A percentile compares a stretch with the other conserved stretches of the same genome.
Conservation (phyloP, 2,797 vertebrate species). For the Pseudotriccus pelzelni region DNA sequence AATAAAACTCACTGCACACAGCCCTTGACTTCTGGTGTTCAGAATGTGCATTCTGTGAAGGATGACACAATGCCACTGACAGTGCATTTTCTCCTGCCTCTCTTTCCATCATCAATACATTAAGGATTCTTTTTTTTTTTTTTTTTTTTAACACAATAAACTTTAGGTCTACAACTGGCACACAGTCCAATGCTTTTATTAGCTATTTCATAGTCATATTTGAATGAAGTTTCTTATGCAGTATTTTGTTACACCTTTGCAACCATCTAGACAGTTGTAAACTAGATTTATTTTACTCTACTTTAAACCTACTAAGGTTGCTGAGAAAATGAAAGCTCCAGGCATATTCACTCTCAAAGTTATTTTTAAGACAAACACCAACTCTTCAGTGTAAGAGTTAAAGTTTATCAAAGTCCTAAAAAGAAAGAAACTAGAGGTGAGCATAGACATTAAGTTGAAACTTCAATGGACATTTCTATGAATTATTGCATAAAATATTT, state of each 20-base stretch:
- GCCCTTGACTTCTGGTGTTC: background rate
- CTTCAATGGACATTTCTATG: background rate
- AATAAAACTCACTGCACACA: background rate
- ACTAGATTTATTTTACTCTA: background rate
- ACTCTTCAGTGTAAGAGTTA: background rate
- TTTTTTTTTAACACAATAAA: background rate
- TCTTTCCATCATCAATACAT: background rate
- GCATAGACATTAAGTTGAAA: background rate
- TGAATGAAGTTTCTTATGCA: background rate
- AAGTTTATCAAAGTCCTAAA: background rate
- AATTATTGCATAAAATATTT: background rate
- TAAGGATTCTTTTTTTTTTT: background rate
- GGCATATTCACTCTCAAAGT: background rate
- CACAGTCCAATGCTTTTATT: background rate
- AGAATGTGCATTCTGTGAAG: background rate
- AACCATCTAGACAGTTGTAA: background rate
- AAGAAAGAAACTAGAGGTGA: background rate
- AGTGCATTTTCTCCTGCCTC: background rate
- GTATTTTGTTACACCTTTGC: background rate
- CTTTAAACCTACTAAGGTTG: background rate
- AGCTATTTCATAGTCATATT: background rate
- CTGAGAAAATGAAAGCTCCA: background rate
- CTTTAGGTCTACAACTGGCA: background rate
- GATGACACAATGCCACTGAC: background rate
- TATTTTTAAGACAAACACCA: background rate